These are phyloP conservation scores for Lucinisca nassula DNA, from an alignment of 2,888 invertebrate species.

Conservation along the genomic window DNA sequence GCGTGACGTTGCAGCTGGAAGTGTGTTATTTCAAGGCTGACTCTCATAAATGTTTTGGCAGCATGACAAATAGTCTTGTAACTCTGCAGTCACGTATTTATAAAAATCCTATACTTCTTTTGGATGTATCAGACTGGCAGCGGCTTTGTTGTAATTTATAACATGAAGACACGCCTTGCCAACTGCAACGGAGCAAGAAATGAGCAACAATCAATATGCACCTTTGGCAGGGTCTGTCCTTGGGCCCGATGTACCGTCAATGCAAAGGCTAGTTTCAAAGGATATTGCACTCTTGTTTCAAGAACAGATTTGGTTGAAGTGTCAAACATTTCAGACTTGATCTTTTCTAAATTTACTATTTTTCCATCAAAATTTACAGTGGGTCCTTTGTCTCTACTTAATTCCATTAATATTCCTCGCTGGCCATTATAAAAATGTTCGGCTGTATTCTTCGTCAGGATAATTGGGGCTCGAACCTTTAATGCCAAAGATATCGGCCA, in stretches of 20 bases:
- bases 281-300: constrained; percentile 3
- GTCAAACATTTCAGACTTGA: constrained; percentile 9
- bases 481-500: too few relatives aligned
- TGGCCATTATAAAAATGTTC: neutral
- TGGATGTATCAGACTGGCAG: neutral
- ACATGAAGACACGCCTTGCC: neutral
- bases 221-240: neutral
- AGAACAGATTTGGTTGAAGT: neutral
- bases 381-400: neutral
- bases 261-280: constrained; percentile 17
- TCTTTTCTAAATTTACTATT: neutral
- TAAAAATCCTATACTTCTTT: neutral
- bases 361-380: too few relatives aligned
- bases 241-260: constrained; percentile 17
- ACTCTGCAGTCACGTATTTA: too few relatives aligned
- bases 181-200: constrained; percentile 7
- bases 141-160: neutral
- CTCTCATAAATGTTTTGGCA: too few relatives aligned
- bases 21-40: too few relatives aligned
- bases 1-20: too few relatives aligned
- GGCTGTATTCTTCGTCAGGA: neutral
- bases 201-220: constrained; percentile 20
- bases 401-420: neutral
- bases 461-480: constrained; percentile 6
- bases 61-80: too few relatives aligned